Percentiles rank a stretch among this genome's conserved stretches.
phyloP scores from a whole-genome alignment of 2,113 vertebrate species.

The Peromyscus leucopus region DNA sequence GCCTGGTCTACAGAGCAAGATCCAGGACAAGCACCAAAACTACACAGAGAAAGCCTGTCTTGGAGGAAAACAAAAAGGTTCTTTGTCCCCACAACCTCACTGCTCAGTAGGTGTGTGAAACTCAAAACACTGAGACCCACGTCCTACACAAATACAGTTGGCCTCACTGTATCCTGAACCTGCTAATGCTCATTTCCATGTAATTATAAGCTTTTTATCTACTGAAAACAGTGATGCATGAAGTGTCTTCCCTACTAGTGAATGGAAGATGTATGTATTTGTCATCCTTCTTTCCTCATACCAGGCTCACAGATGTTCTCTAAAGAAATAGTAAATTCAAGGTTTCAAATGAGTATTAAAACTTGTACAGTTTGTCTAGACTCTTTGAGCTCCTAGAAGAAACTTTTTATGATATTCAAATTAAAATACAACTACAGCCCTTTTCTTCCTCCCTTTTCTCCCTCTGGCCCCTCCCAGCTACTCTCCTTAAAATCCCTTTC shows the following conservation, averaged over 20 bases:
- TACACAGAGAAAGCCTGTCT: no score
- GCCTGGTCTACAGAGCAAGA: no score
- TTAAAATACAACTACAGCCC: not conserved
- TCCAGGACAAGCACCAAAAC: no score
- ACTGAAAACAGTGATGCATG: not conserved
- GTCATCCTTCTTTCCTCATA: slow-evolving; percentile 37
- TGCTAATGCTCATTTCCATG: slow-evolving; percentile 3
- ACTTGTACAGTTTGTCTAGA: not conserved
- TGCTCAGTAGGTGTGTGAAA: not conserved
- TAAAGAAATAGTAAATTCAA: not conserved
- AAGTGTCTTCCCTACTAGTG: not conserved
- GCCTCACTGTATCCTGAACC: not conserved
- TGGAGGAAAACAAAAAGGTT: no score
- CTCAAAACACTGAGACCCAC: not conserved
- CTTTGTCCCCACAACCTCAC: not conserved
- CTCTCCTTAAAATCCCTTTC: not conserved
- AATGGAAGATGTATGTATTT: not conserved
- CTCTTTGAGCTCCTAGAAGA: not conserved
- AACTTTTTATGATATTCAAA: not conserved
- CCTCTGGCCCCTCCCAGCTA: not conserved
- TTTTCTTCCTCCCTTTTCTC: not conserved
- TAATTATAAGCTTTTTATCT: not conserved
- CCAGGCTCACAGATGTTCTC: not conserved
- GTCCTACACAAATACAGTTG: not conserved
- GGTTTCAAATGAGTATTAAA: not conserved